Evolutionary conservation across 2,113 vertebrate genomes (phyloP), one percentile per base, ranked within the genome.

Genomic region (Macheiramphus alcinus): DNA sequence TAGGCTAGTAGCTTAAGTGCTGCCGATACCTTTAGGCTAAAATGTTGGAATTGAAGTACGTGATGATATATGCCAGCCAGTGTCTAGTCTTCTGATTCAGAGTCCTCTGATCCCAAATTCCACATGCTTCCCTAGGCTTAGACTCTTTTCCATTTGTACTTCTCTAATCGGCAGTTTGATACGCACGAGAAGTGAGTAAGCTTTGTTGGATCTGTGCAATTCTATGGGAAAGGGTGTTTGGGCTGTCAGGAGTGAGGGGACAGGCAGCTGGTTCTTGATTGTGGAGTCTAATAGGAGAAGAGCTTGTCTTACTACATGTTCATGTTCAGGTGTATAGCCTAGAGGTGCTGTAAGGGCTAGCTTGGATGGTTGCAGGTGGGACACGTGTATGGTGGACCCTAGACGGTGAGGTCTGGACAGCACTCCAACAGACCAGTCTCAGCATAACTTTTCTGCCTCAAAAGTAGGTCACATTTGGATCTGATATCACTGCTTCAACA

Each of bases 361-460:
- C 14, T 52, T 16, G 50, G 11, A 15, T 2, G 2, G 32, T 3
- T 56, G 45, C 32, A 70, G 29, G 10, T 70, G 19, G 38, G 20
- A 32, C 29, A 12, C 0, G 0, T 20, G 16, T 11, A 13, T 16
- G 15, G 34, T n/a, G 25, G 11, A 29, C 13, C 56, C 47, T 32
- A 29, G 73, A 38, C 3, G 6, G 19, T 26, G 29, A 50, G 26
- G 10, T 36, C 38, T 68, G 70, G 13, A 31, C 58, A 53, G 23
- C n/a, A 26, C 16, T 78, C 16, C 21, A 45, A n/a, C 23, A 78
- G 18, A 38, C 9, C 5, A 40, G 20, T 16, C 20, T 42, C 59
- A 65, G 1, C 14, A 10, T 5, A 55, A 36, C 2, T 38, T 66
- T 56, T 56, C 36, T 79, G 40, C 31, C 55, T 58, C 34, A 36